phyloP scores from a whole-genome alignment of 2,888 invertebrate genomes.

The Arrhopalites spinosus region DNA sequence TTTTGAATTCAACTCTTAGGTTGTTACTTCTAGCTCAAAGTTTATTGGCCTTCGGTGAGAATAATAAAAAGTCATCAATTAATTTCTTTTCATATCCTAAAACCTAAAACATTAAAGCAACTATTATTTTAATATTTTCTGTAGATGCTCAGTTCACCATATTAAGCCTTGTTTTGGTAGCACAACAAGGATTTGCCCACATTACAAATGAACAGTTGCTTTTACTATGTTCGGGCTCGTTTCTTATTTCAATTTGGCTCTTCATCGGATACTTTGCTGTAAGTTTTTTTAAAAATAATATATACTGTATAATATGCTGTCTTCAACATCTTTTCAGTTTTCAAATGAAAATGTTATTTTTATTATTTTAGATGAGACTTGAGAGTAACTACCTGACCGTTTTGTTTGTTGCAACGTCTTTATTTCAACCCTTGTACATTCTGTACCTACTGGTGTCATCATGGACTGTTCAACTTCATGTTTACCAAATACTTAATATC shows the following conservation, averaged over 20 bases:
- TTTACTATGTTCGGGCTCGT: slow-evolving; percentile 40
- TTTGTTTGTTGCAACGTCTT: slow-evolving; percentile 44
- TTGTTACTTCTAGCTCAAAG: slow-evolving; percentile 45
- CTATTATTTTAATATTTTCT: too few relatives aligned
- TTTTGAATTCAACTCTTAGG: too few relatives aligned
- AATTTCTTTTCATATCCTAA: too few relatives aligned
- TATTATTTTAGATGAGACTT: slow-evolving; percentile 41
- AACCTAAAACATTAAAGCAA: too few relatives aligned
- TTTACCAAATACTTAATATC: slow-evolving; percentile 41
- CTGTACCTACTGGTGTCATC: slow-evolving; percentile 46
- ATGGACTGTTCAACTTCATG: background rate
- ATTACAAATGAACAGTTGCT: slow-evolving; percentile 43
- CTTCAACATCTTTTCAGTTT: background rate
- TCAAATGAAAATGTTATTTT: background rate
- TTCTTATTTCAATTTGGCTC: slow-evolving; percentile 47
- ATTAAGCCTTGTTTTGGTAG: slow-evolving; percentile 44
- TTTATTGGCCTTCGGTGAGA: slow-evolving; percentile 49
- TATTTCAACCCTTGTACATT: slow-evolving; percentile 49
- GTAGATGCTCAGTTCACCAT: slow-evolving; percentile 50
- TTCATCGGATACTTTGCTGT: slow-evolving; percentile 49
- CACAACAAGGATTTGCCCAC: slow-evolving; percentile 42
- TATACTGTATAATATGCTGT: background rate
- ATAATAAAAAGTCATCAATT: too few relatives aligned
- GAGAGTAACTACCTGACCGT: slow-evolving; percentile 46
- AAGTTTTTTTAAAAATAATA: slow-evolving; percentile 19